phyloP scores from a whole-genome alignment of 53 echinoderm and acorn worm species.

The Henricia sp. region DNA sequence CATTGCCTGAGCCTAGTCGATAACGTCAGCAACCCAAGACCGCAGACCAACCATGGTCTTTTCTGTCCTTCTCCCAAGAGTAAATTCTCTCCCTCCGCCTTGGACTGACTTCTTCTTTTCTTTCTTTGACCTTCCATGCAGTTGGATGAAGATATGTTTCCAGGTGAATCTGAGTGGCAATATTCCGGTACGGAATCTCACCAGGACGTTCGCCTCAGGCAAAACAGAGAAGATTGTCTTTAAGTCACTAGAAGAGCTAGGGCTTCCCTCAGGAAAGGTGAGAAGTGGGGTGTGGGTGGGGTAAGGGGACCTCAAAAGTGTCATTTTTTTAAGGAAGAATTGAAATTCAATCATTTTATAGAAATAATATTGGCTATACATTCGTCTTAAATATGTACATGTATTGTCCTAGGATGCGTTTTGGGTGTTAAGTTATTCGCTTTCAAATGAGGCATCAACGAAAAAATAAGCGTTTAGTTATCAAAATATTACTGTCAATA shows the following conservation, averaged over 20 bases:
- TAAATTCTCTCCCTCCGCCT: neutral
- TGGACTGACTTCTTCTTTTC: neutral
- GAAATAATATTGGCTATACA: no score
- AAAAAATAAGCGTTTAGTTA: no score
- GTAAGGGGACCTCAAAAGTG: no score
- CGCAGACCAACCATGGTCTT: neutral
- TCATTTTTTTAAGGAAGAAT: no score
- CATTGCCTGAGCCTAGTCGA: slow-evolving; percentile 26
- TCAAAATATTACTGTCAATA: no score
- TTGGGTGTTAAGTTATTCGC: no score
- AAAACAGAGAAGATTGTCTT: slow-evolving; percentile 97
- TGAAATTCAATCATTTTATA: no score
- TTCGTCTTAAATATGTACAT: no score
- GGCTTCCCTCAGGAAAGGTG: slow-evolving; percentile 96
- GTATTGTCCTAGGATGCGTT: no score
- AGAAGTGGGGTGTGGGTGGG: slow-evolving; percentile 4
- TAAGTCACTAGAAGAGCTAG: slow-evolving; percentile 96
- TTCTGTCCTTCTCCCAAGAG: neutral
- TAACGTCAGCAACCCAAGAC: slow-evolving; percentile 28
- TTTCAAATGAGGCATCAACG: no score
- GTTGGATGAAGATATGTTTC: slow-evolving; percentile 98
- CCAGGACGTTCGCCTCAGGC: slow-evolving; percentile 97
- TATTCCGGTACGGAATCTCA: slow-evolving; percentile 93
- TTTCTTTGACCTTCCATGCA: slow-evolving; percentile 35
- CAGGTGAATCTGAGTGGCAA: slow-evolving; percentile 95